Percentiles rank a stretch among this genome's conserved stretches.
phyloP scores from a whole-genome alignment of 2,888 invertebrate genomes.

The Xanthorhoe designata region DNA sequence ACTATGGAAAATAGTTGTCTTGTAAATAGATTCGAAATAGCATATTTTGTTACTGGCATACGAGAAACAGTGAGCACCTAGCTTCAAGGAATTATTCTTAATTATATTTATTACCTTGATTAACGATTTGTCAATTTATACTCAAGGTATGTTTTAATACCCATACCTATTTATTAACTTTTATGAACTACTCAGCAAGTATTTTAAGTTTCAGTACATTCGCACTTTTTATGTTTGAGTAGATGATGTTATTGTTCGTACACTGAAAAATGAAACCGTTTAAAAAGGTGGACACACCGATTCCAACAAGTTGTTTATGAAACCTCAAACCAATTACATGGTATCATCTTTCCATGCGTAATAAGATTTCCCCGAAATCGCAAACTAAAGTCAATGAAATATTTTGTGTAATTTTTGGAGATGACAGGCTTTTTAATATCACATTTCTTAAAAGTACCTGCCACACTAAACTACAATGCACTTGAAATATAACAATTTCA shows the following conservation, averaged over 20 bases:
- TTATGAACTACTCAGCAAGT: neutral
- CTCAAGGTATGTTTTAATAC: neutral
- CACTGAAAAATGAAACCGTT: too few species aligned
- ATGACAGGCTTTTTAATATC: too few species aligned
- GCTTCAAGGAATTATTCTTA: neutral
- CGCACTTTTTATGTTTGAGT: neutral
- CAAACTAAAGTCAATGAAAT: too few species aligned
- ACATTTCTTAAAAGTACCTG: too few species aligned
- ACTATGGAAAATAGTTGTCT: neutral
- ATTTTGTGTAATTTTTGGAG: too few species aligned
- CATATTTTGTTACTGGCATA: neutral
- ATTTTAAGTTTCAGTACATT: neutral
- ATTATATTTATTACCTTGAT: neutral
- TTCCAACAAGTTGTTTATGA: neutral
- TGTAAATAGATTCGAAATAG: neutral
- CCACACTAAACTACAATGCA: too few species aligned
- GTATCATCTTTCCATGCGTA: neutral
- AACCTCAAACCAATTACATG: neutral
- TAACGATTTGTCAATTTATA: neutral
- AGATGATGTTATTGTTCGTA: neutral
- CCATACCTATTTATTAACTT: neutral
- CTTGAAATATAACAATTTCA: too few species aligned
- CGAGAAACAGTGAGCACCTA: conserved; percentile 1
- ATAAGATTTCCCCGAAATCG: neutral
- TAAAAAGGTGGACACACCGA: conserved; percentile 3